Conservation (phyloP, 2,113 vertebrate genomes). For the Lepus timidus region DNA sequence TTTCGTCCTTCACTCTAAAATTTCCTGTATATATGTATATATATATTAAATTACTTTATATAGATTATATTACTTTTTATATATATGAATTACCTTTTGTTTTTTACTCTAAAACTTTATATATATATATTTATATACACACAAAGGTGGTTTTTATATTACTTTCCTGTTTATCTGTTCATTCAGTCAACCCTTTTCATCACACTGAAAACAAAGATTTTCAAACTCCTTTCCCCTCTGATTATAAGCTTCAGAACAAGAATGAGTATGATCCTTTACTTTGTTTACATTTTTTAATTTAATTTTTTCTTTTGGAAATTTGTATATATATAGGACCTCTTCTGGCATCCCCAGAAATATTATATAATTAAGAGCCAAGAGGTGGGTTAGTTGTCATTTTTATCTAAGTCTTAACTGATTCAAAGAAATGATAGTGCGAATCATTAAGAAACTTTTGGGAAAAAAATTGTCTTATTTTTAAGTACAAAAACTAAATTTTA, state of each 20-base stretch:
- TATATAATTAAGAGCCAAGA: neutral
- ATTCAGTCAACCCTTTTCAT: conserved; percentile 21
- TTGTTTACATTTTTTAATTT: conserved; percentile 50
- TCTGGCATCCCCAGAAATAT: conserved; percentile 25
- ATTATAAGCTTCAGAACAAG: conserved; percentile 42
- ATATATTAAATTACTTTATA: no score
- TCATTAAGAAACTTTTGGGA: conserved; percentile 33
- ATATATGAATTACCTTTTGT: neutral
- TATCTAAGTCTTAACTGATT: conserved; percentile 29
- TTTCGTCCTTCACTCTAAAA: neutral
- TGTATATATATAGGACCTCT: neutral
- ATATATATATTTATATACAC: neutral
- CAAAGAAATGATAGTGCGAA: conserved; percentile 24
- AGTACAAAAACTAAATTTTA: conserved; percentile 28
- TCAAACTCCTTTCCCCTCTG: neutral
- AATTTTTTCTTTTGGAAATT: conserved; percentile 28
- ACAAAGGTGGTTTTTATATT: neutral
- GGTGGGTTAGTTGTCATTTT: neutral
- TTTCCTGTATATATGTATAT: neutral
- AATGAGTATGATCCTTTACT: neutral
- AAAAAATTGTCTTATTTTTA: conserved; percentile 41
- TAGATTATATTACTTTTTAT: no score
- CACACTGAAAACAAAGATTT: conserved; percentile 23
- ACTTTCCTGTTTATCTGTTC: conserved; percentile 33
- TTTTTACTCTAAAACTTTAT: neutral